phyloP scores from a whole-genome alignment of 2,888 invertebrate genomes.

The Drosophila prostipennis region DNA sequence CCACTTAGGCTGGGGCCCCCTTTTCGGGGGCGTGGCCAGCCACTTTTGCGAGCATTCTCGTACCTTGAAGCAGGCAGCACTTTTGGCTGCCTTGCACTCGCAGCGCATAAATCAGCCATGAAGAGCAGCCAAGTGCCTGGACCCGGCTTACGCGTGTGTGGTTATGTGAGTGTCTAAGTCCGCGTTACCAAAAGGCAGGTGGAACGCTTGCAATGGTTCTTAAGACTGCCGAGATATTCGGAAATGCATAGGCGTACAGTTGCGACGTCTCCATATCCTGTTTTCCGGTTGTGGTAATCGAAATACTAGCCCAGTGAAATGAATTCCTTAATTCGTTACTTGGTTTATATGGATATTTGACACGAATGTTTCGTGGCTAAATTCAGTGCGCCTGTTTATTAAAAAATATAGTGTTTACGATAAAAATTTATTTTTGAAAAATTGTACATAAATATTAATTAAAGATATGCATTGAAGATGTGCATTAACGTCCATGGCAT shows the following conservation, averaged over 20 bases:
- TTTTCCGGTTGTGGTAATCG: neutral
- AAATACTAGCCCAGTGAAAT: neutral
- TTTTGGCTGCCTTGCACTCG: constrained; percentile 48
- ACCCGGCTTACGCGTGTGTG: constrained; percentile 4
- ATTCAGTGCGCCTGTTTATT: too few species aligned
- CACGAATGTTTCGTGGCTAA: too few species aligned
- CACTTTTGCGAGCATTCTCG: constrained; percentile 26
- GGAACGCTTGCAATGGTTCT: constrained; percentile 19
- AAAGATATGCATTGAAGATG: too few species aligned
- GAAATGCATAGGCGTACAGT: neutral
- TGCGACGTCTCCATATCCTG: neutral
- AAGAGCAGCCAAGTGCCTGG: constrained; percentile 60
- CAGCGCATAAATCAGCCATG: constrained; percentile 71
- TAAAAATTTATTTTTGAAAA: too few species aligned
- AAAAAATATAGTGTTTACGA: too few species aligned
- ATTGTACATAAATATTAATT: too few species aligned
- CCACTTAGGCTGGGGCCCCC: constrained; percentile 62
- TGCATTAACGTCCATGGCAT: too few species aligned
- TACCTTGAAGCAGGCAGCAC: constrained; percentile 46
- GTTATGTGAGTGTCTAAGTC: constrained; percentile 11
- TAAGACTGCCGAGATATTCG: constrained; percentile 5
- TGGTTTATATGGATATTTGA: too few species aligned
- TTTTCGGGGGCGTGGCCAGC: constrained; percentile 27
- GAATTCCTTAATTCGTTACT: too few species aligned
- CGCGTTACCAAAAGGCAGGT: constrained; percentile 55